phyloP scores from a whole-genome alignment of 2,797 vertebrate species.

The Clamator glandarius region DNA sequence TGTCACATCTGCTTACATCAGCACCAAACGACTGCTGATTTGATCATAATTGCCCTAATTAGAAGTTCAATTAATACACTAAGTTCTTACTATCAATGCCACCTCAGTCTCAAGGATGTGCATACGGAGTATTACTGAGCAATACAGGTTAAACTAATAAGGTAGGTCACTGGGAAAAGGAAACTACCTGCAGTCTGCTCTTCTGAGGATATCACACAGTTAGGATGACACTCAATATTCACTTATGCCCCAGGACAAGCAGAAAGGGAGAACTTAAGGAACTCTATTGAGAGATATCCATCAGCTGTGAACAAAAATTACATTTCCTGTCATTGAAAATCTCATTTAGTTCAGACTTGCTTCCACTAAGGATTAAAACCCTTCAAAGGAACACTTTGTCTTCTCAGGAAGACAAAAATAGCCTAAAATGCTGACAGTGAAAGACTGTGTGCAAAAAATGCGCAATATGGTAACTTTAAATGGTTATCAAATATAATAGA shows the following conservation, averaged over 20 bases:
- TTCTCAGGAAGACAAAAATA: slow-evolving; percentile 43
- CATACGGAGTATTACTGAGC: neutral
- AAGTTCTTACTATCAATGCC: slow-evolving; percentile 29
- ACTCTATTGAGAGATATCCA: slow-evolving; percentile 58
- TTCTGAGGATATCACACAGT: neutral
- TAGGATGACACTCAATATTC: slow-evolving; percentile 41
- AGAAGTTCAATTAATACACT: slow-evolving; percentile 68
- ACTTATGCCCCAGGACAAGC: slow-evolving; percentile 36
- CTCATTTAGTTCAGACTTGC: slow-evolving; percentile 58
- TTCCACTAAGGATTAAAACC: slow-evolving; percentile 59
- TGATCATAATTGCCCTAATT: slow-evolving; percentile 62
- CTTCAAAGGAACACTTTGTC: slow-evolving; percentile 54
- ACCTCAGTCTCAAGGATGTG: slow-evolving; percentile 12
- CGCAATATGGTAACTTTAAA: slow-evolving; percentile 8
- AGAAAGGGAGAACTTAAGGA: slow-evolving; percentile 33
- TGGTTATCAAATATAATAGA: slow-evolving; percentile 5
- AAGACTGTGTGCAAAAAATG: neutral
- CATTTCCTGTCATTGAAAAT: slow-evolving; percentile 55
- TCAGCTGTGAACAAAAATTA: slow-evolving; percentile 60
- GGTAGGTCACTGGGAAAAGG: slow-evolving; percentile 49
- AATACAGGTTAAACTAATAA: neutral
- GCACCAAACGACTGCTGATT: slow-evolving; percentile 61
- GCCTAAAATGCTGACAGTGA: slow-evolving; percentile 20
- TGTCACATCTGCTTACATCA: slow-evolving; percentile 62
- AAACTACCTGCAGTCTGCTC: neutral